phyloP scores from a whole-genome alignment of 2,113 vertebrate species.

The Mesoclemmys tuberculata region DNA sequence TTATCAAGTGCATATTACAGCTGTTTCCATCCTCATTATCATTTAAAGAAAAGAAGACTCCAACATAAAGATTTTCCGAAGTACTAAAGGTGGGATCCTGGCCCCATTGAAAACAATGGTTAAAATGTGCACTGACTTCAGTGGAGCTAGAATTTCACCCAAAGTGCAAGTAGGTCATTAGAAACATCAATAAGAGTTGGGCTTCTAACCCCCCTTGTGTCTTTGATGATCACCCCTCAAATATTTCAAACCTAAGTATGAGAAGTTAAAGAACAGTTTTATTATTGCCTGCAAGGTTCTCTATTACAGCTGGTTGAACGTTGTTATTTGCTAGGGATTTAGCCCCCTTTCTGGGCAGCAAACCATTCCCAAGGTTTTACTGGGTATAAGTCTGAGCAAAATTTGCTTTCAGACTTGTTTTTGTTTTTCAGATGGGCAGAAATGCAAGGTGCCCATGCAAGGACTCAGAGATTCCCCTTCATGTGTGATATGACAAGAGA shows the following conservation, averaged over 20 bases:
- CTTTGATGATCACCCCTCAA: not conserved
- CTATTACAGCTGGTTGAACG: not conserved
- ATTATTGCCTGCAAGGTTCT: not conserved
- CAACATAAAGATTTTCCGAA: not conserved
- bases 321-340: not conserved
- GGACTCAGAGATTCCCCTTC: not conserved
- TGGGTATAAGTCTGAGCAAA: not conserved
- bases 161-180: not conserved
- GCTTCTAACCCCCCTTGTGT: not conserved
- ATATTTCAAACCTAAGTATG: not conserved
- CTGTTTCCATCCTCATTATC: not conserved
- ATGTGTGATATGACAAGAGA: not conserved
- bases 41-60: fast-evolving
- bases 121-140: not conserved
- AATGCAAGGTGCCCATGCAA: not conserved
- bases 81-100: not conserved
- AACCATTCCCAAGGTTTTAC: not conserved
- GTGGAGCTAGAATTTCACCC: not conserved
- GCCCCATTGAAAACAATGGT: not conserved
- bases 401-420: not conserved
- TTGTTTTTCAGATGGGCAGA: not conserved
- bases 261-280: not conserved
- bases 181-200: not conserved
- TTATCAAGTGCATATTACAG: not conserved
- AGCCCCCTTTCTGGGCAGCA: not conserved